phyloP scores from a whole-genome alignment of 1,140 invertebrate genomes.

The Oedothorax gibbosus region DNA sequence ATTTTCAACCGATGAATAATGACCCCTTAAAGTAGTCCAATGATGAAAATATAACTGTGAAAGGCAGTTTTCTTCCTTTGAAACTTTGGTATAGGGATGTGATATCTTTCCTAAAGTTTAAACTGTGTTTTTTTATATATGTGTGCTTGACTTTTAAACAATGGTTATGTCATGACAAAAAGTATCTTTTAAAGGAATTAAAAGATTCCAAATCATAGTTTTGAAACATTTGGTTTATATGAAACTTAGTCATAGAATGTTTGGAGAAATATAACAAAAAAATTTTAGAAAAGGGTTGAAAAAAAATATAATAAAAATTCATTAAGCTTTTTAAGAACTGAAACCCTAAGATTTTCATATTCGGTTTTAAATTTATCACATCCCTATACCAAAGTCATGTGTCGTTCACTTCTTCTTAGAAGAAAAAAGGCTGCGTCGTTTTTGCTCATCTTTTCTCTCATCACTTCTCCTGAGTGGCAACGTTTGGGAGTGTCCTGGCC shows the following conservation, averaged over 20 bases:
- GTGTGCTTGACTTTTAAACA: too few species aligned
- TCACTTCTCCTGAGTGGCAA: conserved; percentile 79
- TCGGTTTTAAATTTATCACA: background rate
- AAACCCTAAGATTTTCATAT: too few species aligned
- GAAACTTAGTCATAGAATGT: too few species aligned
- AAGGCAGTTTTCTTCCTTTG: background rate
- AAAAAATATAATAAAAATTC: too few species aligned
- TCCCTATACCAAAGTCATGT: background rate
- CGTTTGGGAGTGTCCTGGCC: conserved; percentile 79
- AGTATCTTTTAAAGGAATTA: too few species aligned
- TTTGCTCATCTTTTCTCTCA: conserved; percentile 83
- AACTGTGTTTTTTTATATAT: background rate
- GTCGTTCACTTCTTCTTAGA: conserved; percentile 92
- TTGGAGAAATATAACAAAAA: too few species aligned
- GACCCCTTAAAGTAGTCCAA: conserved; percentile 20
- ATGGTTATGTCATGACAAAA: too few species aligned
- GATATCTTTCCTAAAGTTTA: background rate
- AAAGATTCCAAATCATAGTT: too few species aligned
- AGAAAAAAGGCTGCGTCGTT: conserved; percentile 95
- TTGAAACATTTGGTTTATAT: too few species aligned
- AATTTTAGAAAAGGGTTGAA: too few species aligned
- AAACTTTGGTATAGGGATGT: background rate
- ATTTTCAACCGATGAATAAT: conserved; percentile 22
- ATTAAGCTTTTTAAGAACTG: too few species aligned
- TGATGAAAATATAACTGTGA: too few species aligned